Percentiles rank a stretch among this genome's conserved stretches.
These are phyloP conservation scores for Scarus forsteni DNA, from an alignment of 2,797 vertebrate species.

Conservation along the genomic window DNA sequence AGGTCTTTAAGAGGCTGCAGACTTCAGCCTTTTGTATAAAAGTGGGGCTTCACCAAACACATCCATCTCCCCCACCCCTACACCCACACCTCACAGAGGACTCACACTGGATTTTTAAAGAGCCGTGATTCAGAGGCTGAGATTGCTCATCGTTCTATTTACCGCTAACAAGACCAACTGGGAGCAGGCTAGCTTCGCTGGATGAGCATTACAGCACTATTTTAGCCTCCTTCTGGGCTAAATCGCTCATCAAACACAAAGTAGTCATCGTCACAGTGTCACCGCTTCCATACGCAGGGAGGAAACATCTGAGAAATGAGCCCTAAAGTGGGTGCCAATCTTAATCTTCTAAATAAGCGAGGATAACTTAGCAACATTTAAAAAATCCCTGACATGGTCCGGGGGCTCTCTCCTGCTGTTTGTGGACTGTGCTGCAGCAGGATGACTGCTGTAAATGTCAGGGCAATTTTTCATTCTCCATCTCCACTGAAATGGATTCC, in stretches of 20 bases:
- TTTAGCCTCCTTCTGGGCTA: not conserved
- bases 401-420: constrained; percentile 4
- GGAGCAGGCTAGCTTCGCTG: not conserved
- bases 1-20: not conserved
- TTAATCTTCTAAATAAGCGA: constrained; percentile 37
- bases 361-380: constrained; percentile 29
- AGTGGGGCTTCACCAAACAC: too few species aligned
- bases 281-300: constrained; percentile 12
- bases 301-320: constrained; percentile 18
- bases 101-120: too few species aligned
- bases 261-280: not conserved
- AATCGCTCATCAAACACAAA: not conserved
- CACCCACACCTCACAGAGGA: not conserved
- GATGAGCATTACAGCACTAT: not conserved
- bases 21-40: not conserved
- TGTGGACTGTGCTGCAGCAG: constrained; percentile 4
- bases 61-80: not conserved
- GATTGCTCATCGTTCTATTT: not conserved
- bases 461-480: constrained; percentile 28
- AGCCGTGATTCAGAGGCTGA: not conserved
- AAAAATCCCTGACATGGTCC: not conserved
- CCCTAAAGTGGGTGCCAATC: constrained; percentile 29
- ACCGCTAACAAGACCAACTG: not conserved
- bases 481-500: constrained; percentile 14
- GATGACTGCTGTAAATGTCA: constrained; percentile 24